phyloP scores from a whole-genome alignment of 2,113 vertebrate genomes.

The Aplodontia rufa region DNA sequence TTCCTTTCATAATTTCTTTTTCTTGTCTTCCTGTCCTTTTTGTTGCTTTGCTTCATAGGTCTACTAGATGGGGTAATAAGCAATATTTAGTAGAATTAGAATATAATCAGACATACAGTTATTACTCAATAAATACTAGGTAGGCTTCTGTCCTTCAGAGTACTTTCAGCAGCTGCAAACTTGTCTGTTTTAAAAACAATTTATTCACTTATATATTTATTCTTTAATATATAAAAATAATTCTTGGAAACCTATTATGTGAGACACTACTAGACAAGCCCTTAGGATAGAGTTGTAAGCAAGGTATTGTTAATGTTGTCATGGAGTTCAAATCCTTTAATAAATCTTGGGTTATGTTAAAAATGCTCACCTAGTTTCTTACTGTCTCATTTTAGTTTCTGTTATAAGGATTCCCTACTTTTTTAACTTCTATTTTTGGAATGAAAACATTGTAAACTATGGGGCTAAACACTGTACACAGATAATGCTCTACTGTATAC shows the following conservation, averaged over 20 bases:
- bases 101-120: not conserved
- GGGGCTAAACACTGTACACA: not conserved
- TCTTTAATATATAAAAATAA: not conserved
- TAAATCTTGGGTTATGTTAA: not conserved
- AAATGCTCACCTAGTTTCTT: too few relatives aligned
- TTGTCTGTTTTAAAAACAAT: not conserved
- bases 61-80: not conserved
- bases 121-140: not conserved
- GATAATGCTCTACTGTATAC: not conserved
- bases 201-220: not conserved
- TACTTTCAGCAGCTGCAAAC: not conserved
- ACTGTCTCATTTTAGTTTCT: not conserved
- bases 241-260: not conserved
- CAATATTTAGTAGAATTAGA: not conserved
- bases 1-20: not conserved
- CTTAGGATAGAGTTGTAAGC: not conserved
- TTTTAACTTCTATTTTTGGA: not conserved
- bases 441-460: not conserved
- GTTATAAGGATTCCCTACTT: not conserved
- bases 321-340: not conserved
- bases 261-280: not conserved
- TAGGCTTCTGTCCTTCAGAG: not conserved
- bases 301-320: not conserved
- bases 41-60: not conserved
- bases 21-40: not conserved